Evolutionary conservation across 2,888 invertebrate species (phyloP), one percentile per base, ranked within the genome.

Genomic region (Microctonus aethiopoides): DNA sequence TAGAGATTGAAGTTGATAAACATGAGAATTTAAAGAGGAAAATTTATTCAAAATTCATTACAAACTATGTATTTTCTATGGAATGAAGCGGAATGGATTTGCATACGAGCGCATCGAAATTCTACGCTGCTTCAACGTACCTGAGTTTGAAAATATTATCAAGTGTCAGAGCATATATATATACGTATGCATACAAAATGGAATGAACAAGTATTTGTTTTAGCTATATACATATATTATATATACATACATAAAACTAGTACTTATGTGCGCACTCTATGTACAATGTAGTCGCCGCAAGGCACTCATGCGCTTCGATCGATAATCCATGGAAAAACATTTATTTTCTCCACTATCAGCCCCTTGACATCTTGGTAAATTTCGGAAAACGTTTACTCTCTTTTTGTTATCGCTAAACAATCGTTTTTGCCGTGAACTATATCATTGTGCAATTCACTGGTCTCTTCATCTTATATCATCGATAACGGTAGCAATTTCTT

Each of bases 261-360:
- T 57, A 34, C 34, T 57, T 57, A 57, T 20, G 13, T 57, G 32
- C 32, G 20, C n/a, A n/a, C n/a, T 32, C 7, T 9, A 56, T 29
- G 26, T 29, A 57, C 2, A 57, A 57, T 57, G 39, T 62, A 32
- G 41, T 54, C 54, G 67, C 68, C 71, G 70, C 62, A 73, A 63
- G 68, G 61, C 60, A 64, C 71, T 71, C 71, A 68, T 64, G 56
- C 65, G 64, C 59, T 66, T 22, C 68, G 70, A 74, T 74, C 72
- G 67, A 74, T 72, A 72, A 64, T 64, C 68, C 72, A 72, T 72
- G 68, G 70, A 70, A 64, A 67, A 74, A 74, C 72, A 74, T 72
- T 72, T 67, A 72, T 74, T 71, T 60, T 69, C 26, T 20, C 29
- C n/a, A 32, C 32, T 57, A 57, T 54, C 52, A 26, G 13, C 32